Evolutionary conservation across 2,888 invertebrate species (phyloP), one percentile per base, ranked within the genome.

Genomic region (Orthosia cruda): DNA sequence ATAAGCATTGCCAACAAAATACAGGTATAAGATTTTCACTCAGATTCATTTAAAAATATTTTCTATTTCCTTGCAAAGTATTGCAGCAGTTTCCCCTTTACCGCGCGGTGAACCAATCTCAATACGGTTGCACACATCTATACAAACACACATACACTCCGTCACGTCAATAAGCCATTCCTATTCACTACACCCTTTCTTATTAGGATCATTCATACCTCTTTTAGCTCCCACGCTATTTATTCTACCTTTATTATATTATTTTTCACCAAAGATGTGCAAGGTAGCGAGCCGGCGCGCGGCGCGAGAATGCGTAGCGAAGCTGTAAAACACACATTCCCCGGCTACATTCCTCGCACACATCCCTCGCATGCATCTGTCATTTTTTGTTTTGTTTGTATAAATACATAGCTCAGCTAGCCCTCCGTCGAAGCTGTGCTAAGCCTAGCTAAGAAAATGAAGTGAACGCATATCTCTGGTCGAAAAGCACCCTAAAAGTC

Each of bases 131-230:
- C 63, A 82, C 57, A 74, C 26, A 59, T 67, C 57, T 57, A 61
- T 69, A 71, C 45, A 75, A 70, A 72, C 80, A 76, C 40, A 79
- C 47, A 55, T 73, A 76, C 45, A 73, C 73, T 73, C 59, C 74
- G 61, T 69, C 62, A 71, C 80, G 74, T 71, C 88, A 88, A 86
- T 86, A 81, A 86, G 61, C 71, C 45, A 64, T 58, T 73, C 70
- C 73, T 69, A 81, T 86, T 80, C 87, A 78, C 52, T 62, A 50
- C 73, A 70, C 71, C 59, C 69, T 69, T 68, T 76, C 72, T 74
- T 76, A 84, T 86, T 78, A 86, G 66, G 74, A 64, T 67, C 76
- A 87, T 81, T 81, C 74, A 86, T 74, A 62, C 67, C 75, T 71
- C 73, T 79, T 74, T 74, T 72, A 81, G 54, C 70, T 80, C 40